Evolutionary conservation across 2,113 vertebrate genomes (phyloP).

Genomic region (Oceanites oceanicus): DNA sequence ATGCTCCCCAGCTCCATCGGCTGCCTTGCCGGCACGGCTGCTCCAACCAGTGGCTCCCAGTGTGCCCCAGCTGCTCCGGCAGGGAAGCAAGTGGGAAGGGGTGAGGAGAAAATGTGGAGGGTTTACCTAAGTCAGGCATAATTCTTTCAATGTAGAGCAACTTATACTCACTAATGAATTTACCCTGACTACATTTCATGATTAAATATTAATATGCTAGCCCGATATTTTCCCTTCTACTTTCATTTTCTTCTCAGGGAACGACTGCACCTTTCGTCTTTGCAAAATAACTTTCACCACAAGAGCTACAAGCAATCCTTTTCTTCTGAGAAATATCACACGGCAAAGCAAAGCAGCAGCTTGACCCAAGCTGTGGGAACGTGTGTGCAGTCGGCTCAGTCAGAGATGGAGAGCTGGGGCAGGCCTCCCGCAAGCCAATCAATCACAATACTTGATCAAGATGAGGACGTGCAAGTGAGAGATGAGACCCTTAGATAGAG

Average conservation of each 20-base stretch:
- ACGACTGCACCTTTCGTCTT: neutral
- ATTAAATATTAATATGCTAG: neutral
- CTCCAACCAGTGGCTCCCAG: neutral
- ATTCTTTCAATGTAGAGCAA: neutral
- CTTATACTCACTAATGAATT: neutral
- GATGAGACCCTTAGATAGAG: slow-evolving; percentile 20
- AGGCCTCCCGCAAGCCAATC: neutral
- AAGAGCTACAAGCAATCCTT: neutral
- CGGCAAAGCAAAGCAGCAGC: neutral
- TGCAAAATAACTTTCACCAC: neutral
- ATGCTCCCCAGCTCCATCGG: accelerated
- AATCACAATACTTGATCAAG: neutral
- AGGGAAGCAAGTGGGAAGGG: neutral
- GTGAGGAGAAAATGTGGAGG: neutral
- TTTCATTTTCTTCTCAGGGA: neutral
- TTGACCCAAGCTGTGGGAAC: neutral
- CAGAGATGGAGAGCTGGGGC: neutral
- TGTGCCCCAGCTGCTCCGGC: accelerated
- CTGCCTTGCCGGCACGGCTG: accelerated
- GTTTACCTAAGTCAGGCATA: neutral
- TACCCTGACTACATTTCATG: neutral
- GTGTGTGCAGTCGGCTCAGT: accelerated
- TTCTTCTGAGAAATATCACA: neutral
- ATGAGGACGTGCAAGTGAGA: slow-evolving; percentile 26
- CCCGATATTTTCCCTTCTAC: neutral